Conservation (phyloP, 1,140 invertebrate species). For the Ostrea edulis region DNA sequence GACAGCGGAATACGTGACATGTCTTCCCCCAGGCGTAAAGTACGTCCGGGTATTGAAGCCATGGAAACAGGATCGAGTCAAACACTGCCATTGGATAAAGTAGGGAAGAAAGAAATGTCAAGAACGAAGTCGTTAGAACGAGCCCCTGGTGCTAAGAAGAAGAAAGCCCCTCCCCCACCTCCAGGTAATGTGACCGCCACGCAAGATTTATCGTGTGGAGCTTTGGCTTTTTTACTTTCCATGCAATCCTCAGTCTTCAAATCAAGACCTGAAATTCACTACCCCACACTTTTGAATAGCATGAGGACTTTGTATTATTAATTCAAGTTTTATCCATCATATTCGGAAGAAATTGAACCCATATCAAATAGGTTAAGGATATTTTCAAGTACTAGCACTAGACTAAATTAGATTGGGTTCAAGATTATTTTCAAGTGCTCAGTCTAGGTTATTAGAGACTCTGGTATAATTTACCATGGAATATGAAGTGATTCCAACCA, state of each 20-base stretch:
- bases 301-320: no score
- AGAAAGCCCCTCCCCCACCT: constrained; percentile 68
- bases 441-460: no score
- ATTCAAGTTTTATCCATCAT: no score
- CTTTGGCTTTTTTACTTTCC: neutral
- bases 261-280: neutral
- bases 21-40: constrained; percentile 56
- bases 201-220: neutral
- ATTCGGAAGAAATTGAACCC: no score
- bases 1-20: constrained; percentile 67
- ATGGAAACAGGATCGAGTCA: constrained; percentile 53
- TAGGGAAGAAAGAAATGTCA: constrained; percentile 39
- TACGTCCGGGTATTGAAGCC: constrained; percentile 25
- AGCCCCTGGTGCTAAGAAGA: constrained; percentile 67
- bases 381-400: no score
- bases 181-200: neutral
- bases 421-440: no score
- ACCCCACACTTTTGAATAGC: no score
- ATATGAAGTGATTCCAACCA: no score
- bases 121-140: constrained; percentile 54
- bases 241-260: neutral
- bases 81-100: constrained; percentile 56
- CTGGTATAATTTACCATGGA: no score
- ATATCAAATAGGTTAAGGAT: no score
- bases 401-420: no score